Evolutionary conservation across 2,888 invertebrate genomes (phyloP), one percentile per base, ranked within the genome.

Genomic region (Mantis religiosa): DNA sequence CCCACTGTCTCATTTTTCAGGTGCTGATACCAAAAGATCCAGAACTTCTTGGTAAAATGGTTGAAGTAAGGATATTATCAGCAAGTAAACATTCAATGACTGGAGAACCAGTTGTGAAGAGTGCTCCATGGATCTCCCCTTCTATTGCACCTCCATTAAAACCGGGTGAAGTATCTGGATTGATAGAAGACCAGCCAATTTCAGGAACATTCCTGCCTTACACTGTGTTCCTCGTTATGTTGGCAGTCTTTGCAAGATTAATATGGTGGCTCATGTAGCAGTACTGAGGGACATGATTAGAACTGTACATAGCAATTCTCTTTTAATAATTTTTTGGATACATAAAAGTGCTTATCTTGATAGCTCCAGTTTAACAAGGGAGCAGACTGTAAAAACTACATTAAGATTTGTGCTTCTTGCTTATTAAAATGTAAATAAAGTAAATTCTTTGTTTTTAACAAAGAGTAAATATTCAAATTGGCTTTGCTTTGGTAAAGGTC

Each of bases 11-110:
- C 2, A 27, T 85, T 82, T 91, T 91, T 20, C 90, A 94, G 94
- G 96, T 98, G 0, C 93, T 99, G 89, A 95, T 99, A 0, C 98
- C 98, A 0, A 97, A 97, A 94, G 94, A 95, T 9, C 94, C 96
- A 0, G 95, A 95, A 91, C 95, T 96, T 85, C 95, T 98, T 95
- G 99, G 99, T 0, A 97, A 97, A 92, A 95, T 97, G 93, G 94
- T 99, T 0, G 95, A 95, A 0, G 98, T 99, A 0, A 94, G 95
- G 92, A 97, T 99, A 8, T 93, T 93, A 0, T 94, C 94, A 25
- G 94, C 96, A 0, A 94, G 95, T 0, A 97, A 97, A 91, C 97
- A 97, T 93, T 97, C 97, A 87, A 97, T 98, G 96, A 94, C 95
- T 89, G 97, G 96, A 0, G 94, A 95, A 91, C 95, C 96, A 14